phyloP scores from a whole-genome alignment of 1,140 invertebrate species.

The Carposina sasakii region DNA sequence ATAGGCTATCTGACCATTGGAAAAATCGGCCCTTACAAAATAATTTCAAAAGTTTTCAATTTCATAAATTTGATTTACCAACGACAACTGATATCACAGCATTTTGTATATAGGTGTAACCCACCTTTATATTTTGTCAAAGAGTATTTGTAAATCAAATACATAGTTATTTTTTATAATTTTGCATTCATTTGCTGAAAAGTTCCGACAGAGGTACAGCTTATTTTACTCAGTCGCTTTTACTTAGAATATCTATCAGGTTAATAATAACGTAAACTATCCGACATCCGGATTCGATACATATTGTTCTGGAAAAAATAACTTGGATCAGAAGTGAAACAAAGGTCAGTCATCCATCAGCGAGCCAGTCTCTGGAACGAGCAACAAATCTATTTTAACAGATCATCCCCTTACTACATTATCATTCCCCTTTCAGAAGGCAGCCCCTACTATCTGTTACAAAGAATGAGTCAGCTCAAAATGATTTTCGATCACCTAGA shows the following conservation, averaged over 20 bases:
- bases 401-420: conserved; percentile 61
- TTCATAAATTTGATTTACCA: conserved; percentile 35
- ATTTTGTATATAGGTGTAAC: conserved; percentile 55
- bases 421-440: conserved; percentile 41
- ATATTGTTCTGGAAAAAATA: conserved; percentile 24
- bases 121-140: too few relatives aligned
- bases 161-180: too few relatives aligned
- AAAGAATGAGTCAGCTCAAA: too few relatives aligned
- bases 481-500: too few relatives aligned
- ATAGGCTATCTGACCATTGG: too few relatives aligned
- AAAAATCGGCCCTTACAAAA: too few relatives aligned
- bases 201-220: conserved; percentile 21
- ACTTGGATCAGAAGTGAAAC: conserved; percentile 42
- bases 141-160: too few relatives aligned
- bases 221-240: conserved; percentile 52
- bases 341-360: conserved; percentile 58
- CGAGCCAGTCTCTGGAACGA: conserved; percentile 44
- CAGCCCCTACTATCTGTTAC: conserved; percentile 20
- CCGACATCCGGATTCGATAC: conserved; percentile 25
- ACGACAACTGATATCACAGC: conserved; percentile 69
- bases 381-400: conserved; percentile 60
- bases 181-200: conserved; percentile 15
- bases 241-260: conserved; percentile 35
- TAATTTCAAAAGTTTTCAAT: too few relatives aligned
- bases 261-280: conserved; percentile 38